These are phyloP conservation scores for Crotalus horridus DNA, from an alignment of 2,113 vertebrate species.

Conservation along the genomic window DNA sequence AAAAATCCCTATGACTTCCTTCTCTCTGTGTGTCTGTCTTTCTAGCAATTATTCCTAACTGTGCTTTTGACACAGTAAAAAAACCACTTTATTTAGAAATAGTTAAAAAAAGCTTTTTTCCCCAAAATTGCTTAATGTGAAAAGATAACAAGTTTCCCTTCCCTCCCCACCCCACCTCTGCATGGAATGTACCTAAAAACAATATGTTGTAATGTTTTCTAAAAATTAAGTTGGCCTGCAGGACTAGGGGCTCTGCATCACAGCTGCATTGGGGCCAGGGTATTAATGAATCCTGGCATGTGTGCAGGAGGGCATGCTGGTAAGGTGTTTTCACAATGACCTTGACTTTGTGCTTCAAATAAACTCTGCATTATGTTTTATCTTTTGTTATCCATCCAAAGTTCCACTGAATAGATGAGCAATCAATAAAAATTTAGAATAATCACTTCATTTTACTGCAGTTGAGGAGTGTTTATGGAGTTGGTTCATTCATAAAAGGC, in stretches of 20 bases:
- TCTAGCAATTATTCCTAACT: conserved; percentile 21
- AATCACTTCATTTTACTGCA: background rate
- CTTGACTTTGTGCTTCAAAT: background rate
- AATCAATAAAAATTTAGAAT: background rate
- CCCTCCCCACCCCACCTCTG: background rate
- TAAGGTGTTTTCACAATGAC: background rate
- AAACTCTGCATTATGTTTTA: background rate
- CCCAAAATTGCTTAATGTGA: background rate
- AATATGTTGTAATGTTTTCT: background rate
- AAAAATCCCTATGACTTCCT: background rate
- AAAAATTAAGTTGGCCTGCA: background rate
- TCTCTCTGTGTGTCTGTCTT: background rate
- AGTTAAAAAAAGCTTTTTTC: background rate
- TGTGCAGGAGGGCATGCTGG: background rate
- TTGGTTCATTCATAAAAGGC: background rate
- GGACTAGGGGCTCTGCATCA: background rate
- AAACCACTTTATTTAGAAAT: conserved; percentile 19
- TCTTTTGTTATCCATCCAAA: background rate
- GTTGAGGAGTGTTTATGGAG: background rate
- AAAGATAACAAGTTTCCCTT: background rate
- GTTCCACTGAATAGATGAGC: background rate
- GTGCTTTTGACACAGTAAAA: conserved; percentile 1
- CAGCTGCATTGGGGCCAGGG: background rate
- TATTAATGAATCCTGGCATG: background rate
- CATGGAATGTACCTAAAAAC: background rate